phyloP scores from a whole-genome alignment of 1,140 invertebrate genomes.

The Thaumetopoea pityocampa region DNA sequence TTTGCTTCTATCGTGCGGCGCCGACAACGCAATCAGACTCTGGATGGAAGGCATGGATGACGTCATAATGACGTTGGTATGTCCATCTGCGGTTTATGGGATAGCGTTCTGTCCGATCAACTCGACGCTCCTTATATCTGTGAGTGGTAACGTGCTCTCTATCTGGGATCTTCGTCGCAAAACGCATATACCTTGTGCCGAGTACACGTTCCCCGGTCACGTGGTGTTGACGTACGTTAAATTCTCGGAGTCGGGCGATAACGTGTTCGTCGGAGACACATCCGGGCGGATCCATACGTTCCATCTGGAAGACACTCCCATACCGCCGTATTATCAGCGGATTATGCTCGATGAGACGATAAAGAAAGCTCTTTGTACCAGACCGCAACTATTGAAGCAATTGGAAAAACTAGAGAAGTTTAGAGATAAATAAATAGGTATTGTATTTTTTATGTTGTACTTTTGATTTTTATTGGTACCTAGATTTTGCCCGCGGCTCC shows the following conservation, averaged over 20 bases:
- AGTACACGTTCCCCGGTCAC: constrained; percentile 68
- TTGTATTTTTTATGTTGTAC: no score
- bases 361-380: constrained; percentile 78
- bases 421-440: constrained; percentile 35
- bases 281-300: constrained; percentile 80
- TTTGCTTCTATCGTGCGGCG: constrained; percentile 88
- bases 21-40: constrained; percentile 87
- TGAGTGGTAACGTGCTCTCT: constrained; percentile 82
- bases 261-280: constrained; percentile 80
- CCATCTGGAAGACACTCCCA: constrained; percentile 81
- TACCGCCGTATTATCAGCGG: constrained; percentile 80
- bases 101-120: constrained; percentile 88
- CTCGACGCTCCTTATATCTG: constrained; percentile 87
- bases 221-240: constrained; percentile 71
- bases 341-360: constrained; percentile 78
- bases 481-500: no score
- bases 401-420: constrained; percentile 74
- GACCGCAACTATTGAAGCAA: constrained; percentile 77
- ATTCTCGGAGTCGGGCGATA: constrained; percentile 80
- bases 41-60: constrained; percentile 83
- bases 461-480: no score
- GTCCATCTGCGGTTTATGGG: constrained; percentile 78
- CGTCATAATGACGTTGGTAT: constrained; percentile 80
- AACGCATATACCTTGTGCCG: constrained; percentile 78
- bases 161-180: constrained; percentile 85